Evolutionary conservation across 2,113 vertebrate species (phyloP).

Genomic region (Plecotus auritus): DNA sequence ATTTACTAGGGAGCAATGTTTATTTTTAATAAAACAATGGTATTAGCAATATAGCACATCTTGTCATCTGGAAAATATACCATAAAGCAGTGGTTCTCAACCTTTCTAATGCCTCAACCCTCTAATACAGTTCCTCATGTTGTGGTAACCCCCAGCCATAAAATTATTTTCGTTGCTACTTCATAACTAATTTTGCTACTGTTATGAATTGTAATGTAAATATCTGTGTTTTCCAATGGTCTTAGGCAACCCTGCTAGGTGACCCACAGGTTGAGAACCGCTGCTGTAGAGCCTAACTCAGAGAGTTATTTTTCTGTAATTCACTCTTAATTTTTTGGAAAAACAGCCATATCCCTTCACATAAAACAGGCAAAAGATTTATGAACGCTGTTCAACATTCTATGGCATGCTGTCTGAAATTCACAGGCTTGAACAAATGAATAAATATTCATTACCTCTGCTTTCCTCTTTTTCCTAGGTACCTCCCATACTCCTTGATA

Average conservation of each 20-base stretch:
- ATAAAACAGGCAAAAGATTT: neutral
- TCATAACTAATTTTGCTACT: no score
- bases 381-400: neutral
- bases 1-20: neutral
- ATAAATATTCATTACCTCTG: neutral
- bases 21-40: neutral
- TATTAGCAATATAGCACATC: neutral
- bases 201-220: no score
- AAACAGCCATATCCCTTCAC: neutral
- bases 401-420: neutral
- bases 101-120: no score
- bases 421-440: neutral
- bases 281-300: no score
- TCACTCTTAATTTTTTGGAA: neutral
- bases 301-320: neutral
- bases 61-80: neutral
- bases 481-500: slow-evolving; percentile 92
- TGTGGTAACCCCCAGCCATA: no score
- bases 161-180: no score
- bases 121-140: no score
- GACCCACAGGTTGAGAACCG: no score
- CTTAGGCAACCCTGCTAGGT: no score
- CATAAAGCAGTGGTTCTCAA: no score
- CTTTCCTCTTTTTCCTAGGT: slow-evolving; percentile 82
- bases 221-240: no score